These are phyloP conservation scores for Leucophora obtusa DNA, from an alignment of 2,888 invertebrate genomes.

Conservation along the genomic window DNA sequence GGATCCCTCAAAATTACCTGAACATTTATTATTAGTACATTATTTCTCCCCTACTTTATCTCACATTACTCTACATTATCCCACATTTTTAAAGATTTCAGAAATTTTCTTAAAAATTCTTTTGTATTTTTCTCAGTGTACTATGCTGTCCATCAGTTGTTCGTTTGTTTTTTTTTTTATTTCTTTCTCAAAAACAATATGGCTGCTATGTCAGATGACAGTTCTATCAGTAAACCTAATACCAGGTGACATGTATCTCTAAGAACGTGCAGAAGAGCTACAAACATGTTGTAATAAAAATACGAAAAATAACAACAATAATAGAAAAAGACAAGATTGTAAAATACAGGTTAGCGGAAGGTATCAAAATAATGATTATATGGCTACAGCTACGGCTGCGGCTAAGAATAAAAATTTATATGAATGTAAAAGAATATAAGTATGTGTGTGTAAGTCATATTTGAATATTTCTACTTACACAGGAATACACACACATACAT, in stretches of 20 bases:
- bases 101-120: no score
- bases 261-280: conserved; percentile 54
- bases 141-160: conserved; percentile 28
- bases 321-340: conserved; percentile 47
- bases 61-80: no score
- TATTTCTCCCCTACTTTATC: no score
- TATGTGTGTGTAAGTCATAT: background rate
- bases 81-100: no score
- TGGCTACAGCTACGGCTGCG: conserved; percentile 17
- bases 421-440: background rate
- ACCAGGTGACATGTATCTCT: conserved; percentile 65
- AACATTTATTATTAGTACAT: no score
- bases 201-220: conserved; percentile 64
- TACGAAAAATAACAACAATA: conserved; percentile 23
- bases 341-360: conserved; percentile 60
- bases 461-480: background rate
- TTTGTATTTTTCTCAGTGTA: conserved; percentile 15
- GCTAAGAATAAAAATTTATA: background rate
- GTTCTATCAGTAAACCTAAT: conserved; percentile 68
- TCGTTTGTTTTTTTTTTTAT: no score
- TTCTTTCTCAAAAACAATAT: conserved; percentile 34
- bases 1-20: no score
- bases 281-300: conserved; percentile 24
- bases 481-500: background rate
- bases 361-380: conserved; percentile 56